Base-by-base conservation (phyloP, 2,888 invertebrate species). In the Drosophila pegasa region DNA sequence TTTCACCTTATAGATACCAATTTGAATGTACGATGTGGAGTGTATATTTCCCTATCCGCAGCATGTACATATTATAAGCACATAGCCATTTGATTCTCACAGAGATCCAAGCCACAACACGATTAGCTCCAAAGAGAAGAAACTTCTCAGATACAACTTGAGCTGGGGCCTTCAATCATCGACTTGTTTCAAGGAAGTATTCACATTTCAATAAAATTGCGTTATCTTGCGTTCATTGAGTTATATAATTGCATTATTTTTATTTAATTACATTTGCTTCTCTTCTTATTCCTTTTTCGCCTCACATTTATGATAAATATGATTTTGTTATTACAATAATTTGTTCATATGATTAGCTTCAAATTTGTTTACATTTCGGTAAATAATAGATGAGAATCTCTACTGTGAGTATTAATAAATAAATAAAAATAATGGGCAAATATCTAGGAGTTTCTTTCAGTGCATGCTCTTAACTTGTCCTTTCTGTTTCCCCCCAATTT, bases 281-380 rank as follows among this genome's bases (percentile, higher is more conserved):
- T 35, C 12, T 29, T 40, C 10, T 52, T 43, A 1, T n/a, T 33
- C 14, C 20, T 31, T 40, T 48, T 20, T 12, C 43, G 43, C 50
- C 35, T 69, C 74, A 77, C 78, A 75, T 73, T 70, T 45, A 73
- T 75, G 70, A 73, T 73, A 65, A 69, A 77, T 73, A 65, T 73
- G 56, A 50, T 70, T 68, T 52, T 33, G 56, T 62, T 67, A 58
- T 72, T 71, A 64, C 48, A 75, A 56, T 74, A 59, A 37, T 50
- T 54, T 56, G 18, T 43, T 50, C 33, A 64, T 71, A 48, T 31
- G 51, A 43, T 29, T 41, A 29, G 27, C 16, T 57, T 25, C 25
- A 43, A 60, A 58, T 78, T 54, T 61, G 22, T 50, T 35, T 29
- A 35, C 27, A 50, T 50, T 37, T 20, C 9, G 5, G 47, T 69